Evolutionary conservation across 2,797 vertebrate species (phyloP).

Genomic region (Darevskia mixta): DNA sequence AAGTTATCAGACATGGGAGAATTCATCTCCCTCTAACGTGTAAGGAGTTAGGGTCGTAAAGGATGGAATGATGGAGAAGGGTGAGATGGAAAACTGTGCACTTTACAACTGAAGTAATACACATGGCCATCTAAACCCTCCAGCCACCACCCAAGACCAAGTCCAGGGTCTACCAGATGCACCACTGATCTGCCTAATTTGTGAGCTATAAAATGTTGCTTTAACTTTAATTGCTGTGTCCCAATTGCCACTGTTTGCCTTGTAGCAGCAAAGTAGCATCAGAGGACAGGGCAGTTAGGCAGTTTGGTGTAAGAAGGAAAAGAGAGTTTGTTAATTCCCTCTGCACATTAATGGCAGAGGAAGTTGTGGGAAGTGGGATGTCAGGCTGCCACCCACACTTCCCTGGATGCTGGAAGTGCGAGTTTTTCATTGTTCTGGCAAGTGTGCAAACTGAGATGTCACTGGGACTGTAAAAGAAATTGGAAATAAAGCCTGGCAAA

Average conservation of each 20-base stretch:
- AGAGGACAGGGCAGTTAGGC: neutral
- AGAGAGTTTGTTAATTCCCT: neutral
- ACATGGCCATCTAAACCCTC: too few relatives aligned
- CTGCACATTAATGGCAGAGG: constrained; percentile 9
- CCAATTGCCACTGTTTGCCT: neutral
- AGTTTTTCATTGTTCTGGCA: constrained; percentile 22
- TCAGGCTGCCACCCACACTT: neutral
- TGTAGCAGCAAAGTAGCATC: accelerated
- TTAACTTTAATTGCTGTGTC: too few relatives aligned
- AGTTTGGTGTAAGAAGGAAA: neutral
- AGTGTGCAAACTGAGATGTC: neutral
- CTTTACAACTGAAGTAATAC: too few relatives aligned
- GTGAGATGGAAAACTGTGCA: too few relatives aligned
- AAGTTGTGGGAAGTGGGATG: neutral
- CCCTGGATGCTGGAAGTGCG: neutral
- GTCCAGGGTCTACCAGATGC: too few relatives aligned
- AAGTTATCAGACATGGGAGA: too few relatives aligned
- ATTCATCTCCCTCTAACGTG: too few relatives aligned
- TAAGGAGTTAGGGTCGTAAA: too few relatives aligned
- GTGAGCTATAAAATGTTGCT: neutral
- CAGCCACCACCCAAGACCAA: too few relatives aligned
- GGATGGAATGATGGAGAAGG: too few relatives aligned
- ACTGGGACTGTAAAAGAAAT: neutral
- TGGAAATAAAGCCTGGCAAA: neutral
- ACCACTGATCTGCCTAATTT: too few relatives aligned